Evolutionary conservation across 2,888 invertebrate species (phyloP), one percentile per base, ranked within the genome.

Genomic region (Tinea semifulvella): DNA sequence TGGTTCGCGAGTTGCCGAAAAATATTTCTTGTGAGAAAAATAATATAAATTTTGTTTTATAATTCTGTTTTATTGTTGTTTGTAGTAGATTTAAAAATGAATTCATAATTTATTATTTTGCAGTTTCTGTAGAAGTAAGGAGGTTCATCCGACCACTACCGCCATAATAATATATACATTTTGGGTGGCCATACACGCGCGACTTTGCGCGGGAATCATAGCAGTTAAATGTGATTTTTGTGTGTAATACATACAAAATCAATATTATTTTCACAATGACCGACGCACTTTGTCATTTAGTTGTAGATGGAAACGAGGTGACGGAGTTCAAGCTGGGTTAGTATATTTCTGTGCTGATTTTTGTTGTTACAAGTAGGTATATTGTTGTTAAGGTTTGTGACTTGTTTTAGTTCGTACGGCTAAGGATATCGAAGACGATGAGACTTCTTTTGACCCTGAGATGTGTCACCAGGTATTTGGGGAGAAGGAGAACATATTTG

Each of bases 391-490:
- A 7, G 6, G 8, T 17, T 19, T n/a, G 18, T 31, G 13, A n/a
- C n/a, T 22, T 16, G 16, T 63, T 68, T 40, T 58, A 86, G 87
- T 92, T 42, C 84, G 89, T 43, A 69, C 73, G 47, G 67, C 75
- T 16, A 68, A 84, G 26, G 92, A 92, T 64, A 64, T 92, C 25
- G 84, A 88, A 48, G 83, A 90, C 66, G 85, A 88, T 22, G 72
- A 79, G 1, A 66, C 74, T 6, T 74, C 79, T 25, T 95, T 95
- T 61, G 80, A 85, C 26, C 94, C 96, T 0, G 88, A 89, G 46
- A 94, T 96, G 91, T 91, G 94, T 43, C 94, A 97, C 80, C 96
- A 97, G 73, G 88, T 96, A 46, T 96, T 95, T 68, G 95, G 94
- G 3, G 91, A 93, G 53, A 88, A 87, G 57, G 98, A 98, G 75